A percentile compares a stretch with the other conserved stretches of the same genome.
These are phyloP conservation scores for Sycophila sp. DNA, from an alignment of 1,140 invertebrate genomes.

Conservation along the genomic window DNA sequence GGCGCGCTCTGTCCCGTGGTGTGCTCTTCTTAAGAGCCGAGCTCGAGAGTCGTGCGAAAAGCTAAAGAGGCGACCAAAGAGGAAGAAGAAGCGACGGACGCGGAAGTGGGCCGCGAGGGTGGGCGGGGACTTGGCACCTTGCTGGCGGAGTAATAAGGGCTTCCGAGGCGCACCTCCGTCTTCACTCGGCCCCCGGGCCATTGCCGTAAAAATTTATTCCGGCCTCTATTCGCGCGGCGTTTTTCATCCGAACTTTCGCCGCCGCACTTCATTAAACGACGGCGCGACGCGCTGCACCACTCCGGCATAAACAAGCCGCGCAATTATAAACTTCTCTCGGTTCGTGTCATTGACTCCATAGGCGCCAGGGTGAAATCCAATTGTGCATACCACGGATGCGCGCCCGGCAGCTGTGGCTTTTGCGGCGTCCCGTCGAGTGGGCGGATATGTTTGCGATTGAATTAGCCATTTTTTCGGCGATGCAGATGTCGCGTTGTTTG, in stretches of 20 bases:
- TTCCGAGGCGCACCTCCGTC: not conserved
- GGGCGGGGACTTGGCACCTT: conserved; percentile 15
- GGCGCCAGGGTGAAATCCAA: not conserved
- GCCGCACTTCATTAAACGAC: conserved; percentile 7
- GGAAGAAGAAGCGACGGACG: not conserved
- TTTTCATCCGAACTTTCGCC: conserved; percentile 5
- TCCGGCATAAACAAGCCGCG: conserved; percentile 10
- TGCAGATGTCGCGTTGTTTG: no score
- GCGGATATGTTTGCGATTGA: no score
- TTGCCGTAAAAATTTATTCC: conserved; percentile 11
- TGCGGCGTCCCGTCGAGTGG: no score
- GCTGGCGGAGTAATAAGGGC: conserved; percentile 15
- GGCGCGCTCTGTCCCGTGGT: no score
- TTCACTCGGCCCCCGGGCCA: not conserved
- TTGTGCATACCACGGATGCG: no score
- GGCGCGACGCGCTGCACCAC: not conserved
- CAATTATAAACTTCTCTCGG: not conserved
- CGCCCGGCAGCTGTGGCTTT: no score
- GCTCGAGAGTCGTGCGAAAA: conserved; percentile 8
- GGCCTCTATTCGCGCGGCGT: not conserved
- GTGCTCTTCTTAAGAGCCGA: no score
- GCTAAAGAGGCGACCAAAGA: conserved; percentile 2
- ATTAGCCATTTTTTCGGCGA: no score
- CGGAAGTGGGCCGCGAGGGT: not conserved
- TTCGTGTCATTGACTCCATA: conserved; percentile 5